Evolutionary conservation across 2,797 vertebrate genomes (phyloP), one percentile per base, ranked within the genome.

Genomic region (Propithecus perrieri): DNA sequence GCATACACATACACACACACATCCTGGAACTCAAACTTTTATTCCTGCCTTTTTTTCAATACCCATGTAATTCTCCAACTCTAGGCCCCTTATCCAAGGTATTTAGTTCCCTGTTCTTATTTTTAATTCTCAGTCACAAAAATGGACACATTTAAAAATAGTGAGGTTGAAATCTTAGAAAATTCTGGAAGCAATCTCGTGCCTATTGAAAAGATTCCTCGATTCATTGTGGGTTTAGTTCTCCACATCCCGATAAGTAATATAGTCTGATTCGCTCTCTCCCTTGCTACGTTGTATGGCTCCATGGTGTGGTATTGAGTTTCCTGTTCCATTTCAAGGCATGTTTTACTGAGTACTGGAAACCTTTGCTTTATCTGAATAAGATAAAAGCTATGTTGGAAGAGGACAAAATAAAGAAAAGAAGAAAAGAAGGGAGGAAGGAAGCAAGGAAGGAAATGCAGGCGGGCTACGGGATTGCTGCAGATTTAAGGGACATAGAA

Each of bases 31-130:
- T 48, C 2, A 33, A 22, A 53, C n/a, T 93, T 87, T 71, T 61
- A 53, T 94, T 87, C 28, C 46, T 92, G 14, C n/a, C 14, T 33
- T 46, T 65, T 96, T 96, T 78, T 38, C 61, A 84, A 55, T 65
- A 30, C 1, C 2, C 33, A n/a, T 50, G 2, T 79, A 38, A 80
- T 59, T 76, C 26, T 14, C 9, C 50, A 30, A 85, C 7, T 83
- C 35, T 85, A 10, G 9, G 8, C 80, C 69, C 28, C 92, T 86
- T 24, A 57, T 74, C n/a, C 30, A 78, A 61, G 26, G 30, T 67
- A 65, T 10, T 89, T 95, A 43, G 61, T 48, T 90, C 13, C 48
- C 35, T 76, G 35, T n/a, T 79, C 57, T 43, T 8, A 53, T 33
- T 86, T 76, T 75, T 53, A 83, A 55, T 59, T 94, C 33, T 79